Percentiles rank a stretch among this genome's conserved stretches.
Evolutionary conservation across 2,113 vertebrate genomes (phyloP).

Genomic region (Pogona vitticeps): DNA sequence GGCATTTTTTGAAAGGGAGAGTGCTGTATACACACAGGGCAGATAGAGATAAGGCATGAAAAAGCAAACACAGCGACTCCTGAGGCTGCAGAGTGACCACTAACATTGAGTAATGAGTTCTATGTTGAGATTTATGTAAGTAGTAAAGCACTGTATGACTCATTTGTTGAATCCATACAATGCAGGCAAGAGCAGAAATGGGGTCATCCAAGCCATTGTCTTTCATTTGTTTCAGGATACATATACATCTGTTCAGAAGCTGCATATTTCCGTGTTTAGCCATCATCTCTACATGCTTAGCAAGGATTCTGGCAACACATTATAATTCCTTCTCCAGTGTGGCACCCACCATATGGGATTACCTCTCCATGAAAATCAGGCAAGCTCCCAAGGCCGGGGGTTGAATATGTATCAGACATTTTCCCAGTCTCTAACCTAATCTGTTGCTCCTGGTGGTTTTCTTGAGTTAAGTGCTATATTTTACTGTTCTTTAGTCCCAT

Average conservation of each 20-base stretch:
- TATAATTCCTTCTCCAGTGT: no score
- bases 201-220: background rate
- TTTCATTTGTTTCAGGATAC: background rate
- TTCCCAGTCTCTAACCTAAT: no score
- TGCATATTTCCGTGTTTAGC: no score
- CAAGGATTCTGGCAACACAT: no score
- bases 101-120: background rate
- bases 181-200: background rate
- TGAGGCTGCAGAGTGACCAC: background rate
- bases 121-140: background rate
- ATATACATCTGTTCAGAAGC: background rate
- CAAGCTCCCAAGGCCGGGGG: no score
- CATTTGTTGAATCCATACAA: background rate
- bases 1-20: background rate
- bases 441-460: no score
- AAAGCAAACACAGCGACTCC: background rate
- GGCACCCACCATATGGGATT: no score
- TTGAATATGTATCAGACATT: no score
- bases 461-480: no score
- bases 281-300: no score
- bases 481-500: no score
- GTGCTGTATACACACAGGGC: background rate
- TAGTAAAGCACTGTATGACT: background rate
- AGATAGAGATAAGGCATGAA: background rate
- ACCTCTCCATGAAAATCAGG: no score